Conservation (phyloP, 2,113 vertebrate species). For the Nicator chloris region DNA sequence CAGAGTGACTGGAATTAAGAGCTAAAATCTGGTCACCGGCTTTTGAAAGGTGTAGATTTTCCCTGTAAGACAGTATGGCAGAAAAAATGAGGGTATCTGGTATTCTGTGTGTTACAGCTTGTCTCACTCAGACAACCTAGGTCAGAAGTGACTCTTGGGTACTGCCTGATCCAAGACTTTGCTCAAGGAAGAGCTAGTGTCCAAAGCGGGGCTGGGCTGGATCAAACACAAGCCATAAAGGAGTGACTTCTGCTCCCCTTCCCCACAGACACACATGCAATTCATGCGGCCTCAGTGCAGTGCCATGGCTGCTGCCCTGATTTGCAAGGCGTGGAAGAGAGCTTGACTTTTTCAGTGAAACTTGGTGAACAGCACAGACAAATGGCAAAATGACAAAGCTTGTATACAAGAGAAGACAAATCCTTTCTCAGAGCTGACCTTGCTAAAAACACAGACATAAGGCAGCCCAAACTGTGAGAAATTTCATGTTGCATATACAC, state of each 20-base stretch:
- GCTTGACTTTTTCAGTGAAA: background rate
- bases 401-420: background rate
- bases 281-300: background rate
- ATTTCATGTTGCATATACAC: background rate
- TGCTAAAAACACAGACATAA: background rate
- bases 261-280: background rate
- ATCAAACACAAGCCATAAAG: background rate
- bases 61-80: background rate
- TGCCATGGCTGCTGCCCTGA: background rate
- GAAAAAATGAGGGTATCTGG: background rate
- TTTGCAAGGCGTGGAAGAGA: background rate
- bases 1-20: background rate
- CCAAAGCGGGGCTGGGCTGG: background rate
- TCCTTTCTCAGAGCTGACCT: background rate
- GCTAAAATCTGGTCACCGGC: background rate
- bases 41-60: background rate
- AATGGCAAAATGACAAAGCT: background rate
- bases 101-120: background rate
- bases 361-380: background rate
- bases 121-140: accelerated
- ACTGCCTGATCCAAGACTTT: background rate
- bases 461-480: background rate
- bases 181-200: background rate
- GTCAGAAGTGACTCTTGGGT: background rate
- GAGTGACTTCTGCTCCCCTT: background rate